Base-by-base conservation (phyloP, 2,888 invertebrate genomes). In the Tromatobia lineatoria region DNA sequence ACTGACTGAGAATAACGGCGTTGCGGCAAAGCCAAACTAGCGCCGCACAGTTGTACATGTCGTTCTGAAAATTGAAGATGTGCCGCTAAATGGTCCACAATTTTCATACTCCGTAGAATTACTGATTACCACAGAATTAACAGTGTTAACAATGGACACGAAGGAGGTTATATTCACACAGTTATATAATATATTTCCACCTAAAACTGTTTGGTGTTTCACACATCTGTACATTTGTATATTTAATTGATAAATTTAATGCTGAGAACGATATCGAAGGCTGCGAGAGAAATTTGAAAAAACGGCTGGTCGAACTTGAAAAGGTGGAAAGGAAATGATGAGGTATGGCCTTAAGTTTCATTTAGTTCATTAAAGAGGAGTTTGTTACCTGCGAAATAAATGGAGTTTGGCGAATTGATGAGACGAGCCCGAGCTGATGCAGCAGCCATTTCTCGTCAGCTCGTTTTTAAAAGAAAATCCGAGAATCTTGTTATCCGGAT, bases 1-100 rank as follows among this genome's bases (percentile, higher is more conserved):
- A 91, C 88, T 3, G 86, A 25, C 3, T 90, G 85, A 0, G 92
- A 91, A 64, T 90, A 92, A 61, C 89, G 84, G 73, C 90, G 90
- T 66, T 84, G 81, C 71, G 91, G 93, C 45, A 90, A 76, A 0
- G 88, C 87, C 20, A 54, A 52, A 54, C 78, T 34, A 15, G 47
- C 47, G 15, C 59, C 29, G 45, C 18, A 25, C 38, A 54, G 34
- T 38, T 38, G 38, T 10, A 20, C 42, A 29, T 76, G 52, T 25
- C 54, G 52, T 54, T 77, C 77, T 77, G 47, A 59, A 61, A 73
- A 47, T 50, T 4, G 18, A 3, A 34, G 29, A 4, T 3, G 29
- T 4, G 29, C 29, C 0, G 8, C 1, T 25, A n/a, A 6, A 61
- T 0, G 2, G 23, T 11, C 8, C 11, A 25, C 8, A 23, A 3